Conservation (phyloP, 2,113 vertebrate species). For the Natator depressus region DNA sequence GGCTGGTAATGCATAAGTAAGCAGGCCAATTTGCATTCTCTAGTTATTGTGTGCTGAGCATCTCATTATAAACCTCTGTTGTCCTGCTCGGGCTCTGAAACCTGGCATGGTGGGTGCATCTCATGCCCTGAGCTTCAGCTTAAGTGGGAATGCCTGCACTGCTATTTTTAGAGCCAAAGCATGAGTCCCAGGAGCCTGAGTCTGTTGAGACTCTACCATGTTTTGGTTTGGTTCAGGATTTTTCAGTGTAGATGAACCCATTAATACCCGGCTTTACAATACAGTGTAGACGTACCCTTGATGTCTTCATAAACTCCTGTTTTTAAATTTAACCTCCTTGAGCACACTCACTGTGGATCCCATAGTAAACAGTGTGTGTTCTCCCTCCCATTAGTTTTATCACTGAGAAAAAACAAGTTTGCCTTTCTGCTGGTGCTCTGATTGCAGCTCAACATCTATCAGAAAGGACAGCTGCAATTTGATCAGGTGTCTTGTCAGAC, state of each 20-base stretch:
- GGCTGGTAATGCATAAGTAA: neutral
- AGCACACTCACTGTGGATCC: neutral
- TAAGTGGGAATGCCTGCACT: neutral
- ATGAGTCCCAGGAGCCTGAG: neutral
- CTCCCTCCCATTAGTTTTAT: conserved; percentile 44
- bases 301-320: neutral
- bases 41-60: neutral
- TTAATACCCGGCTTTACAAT: neutral
- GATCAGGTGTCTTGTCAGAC: conserved; percentile 53
- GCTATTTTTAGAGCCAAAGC: neutral
- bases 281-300: neutral
- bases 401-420: conserved; percentile 37
- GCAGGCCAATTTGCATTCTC: neutral
- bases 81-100: neutral
- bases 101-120: fast-evolving
- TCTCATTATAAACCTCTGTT: neutral
- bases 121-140: too few relatives aligned
- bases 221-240: neutral
- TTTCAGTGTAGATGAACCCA: neutral
- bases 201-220: neutral
- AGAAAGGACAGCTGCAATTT: conserved; percentile 67
- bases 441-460: conserved; percentile 54
- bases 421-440: conserved; percentile 40
- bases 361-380: neutral
- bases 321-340: neutral